Evolutionary conservation across 2,797 vertebrate species (phyloP).

Genomic region (Rhinella marina): DNA sequence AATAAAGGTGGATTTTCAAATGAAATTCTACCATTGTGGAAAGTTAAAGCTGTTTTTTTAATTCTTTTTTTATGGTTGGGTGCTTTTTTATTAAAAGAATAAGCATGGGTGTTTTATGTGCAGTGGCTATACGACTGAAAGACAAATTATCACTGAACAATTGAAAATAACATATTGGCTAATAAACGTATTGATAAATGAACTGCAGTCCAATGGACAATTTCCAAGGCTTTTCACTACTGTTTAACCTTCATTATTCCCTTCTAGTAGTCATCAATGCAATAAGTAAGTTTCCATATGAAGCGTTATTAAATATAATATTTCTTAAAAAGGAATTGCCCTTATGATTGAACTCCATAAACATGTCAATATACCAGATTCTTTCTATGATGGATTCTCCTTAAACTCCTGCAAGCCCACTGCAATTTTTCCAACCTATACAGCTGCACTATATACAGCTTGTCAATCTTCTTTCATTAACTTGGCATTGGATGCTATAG

Average conservation of each 20-base stretch:
- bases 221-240: not conserved
- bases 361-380: conserved; percentile 5
- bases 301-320: conserved; percentile 25
- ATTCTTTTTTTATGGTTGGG: too few relatives aligned
- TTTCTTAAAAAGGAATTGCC: conserved; percentile 11
- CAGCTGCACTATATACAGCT: conserved; percentile 11
- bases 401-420: not conserved
- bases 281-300: conserved; percentile 20
- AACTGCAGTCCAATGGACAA: not conserved
- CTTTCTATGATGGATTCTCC: not conserved
- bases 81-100: not conserved
- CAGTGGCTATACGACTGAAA: not conserved
- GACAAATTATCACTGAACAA: not conserved
- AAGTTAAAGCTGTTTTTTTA: too few relatives aligned
- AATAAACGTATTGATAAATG: not conserved
- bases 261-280: not conserved
- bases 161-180: not conserved
- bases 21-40: too few relatives aligned
- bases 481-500: conserved; percentile 42
- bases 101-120: not conserved
- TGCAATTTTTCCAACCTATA: not conserved
- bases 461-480: conserved; percentile 45
- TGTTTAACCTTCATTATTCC: not conserved
- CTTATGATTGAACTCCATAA: conserved; percentile 14
- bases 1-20: too few relatives aligned